phyloP scores from a whole-genome alignment of 2,888 invertebrate genomes.

The Lepeophtheirus nordmannii region DNA sequence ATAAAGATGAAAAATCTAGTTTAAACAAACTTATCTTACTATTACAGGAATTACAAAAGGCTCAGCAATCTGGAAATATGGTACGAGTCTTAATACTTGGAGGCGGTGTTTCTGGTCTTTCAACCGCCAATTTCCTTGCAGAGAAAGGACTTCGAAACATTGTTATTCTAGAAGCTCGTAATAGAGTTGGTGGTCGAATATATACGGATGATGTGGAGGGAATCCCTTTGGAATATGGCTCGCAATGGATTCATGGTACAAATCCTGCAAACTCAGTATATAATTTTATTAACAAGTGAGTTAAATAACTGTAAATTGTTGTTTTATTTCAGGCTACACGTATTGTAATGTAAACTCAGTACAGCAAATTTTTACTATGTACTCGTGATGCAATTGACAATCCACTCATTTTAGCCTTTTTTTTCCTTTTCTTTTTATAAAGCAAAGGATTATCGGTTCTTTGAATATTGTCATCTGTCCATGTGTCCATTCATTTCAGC shows the following conservation, averaged over 20 bases:
- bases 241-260: slow-evolving; percentile 17
- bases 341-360: too few species aligned
- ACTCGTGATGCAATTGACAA: too few species aligned
- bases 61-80: neutral
- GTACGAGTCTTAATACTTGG: slow-evolving; percentile 13
- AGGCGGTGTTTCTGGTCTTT: slow-evolving; percentile 13
- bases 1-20: too few species aligned
- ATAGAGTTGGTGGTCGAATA: slow-evolving; percentile 19
- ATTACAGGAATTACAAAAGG: too few species aligned
- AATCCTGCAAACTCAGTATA: slow-evolving; percentile 11
- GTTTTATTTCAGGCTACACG: too few species aligned
- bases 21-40: too few species aligned
- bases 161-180: slow-evolving; percentile 6
- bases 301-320: too few species aligned
- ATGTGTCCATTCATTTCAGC: too few species aligned
- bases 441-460: too few species aligned
- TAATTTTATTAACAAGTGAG: slow-evolving; percentile 20
- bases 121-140: slow-evolving; percentile 10
- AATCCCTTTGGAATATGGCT: slow-evolving; percentile 17
- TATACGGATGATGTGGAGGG: slow-evolving; percentile 1
- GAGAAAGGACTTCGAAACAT: slow-evolving; percentile 7
- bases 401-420: neutral
- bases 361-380: too few species aligned
- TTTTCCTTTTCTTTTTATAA: neutral
- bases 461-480: too few species aligned